Conservation (phyloP, 2,113 vertebrate species). For the Aramus guarauna region DNA sequence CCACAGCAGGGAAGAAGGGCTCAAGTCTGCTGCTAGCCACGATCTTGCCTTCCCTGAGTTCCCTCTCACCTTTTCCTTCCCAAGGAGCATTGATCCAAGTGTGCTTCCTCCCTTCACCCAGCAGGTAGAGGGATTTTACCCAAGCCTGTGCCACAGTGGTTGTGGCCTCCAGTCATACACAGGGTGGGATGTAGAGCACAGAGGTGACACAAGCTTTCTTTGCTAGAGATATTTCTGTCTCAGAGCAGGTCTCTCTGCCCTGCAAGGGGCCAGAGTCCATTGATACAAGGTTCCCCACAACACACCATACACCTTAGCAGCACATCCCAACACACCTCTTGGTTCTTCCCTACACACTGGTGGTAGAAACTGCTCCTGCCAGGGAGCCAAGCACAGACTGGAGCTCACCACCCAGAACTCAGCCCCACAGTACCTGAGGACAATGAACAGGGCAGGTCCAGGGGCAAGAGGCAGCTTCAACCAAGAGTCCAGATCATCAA, state of each 20-base stretch:
- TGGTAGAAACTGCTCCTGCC: not conserved
- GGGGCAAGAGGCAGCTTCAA: not conserved
- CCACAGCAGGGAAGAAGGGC: not conserved
- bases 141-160: not conserved
- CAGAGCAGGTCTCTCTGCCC: not conserved
- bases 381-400: not conserved
- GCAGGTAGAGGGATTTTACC: not conserved
- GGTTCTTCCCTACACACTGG: accelerated
- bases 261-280: not conserved
- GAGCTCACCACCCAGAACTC: not conserved
- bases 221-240: not conserved
- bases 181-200: not conserved
- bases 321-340: too few species aligned
- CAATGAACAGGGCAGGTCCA: accelerated
- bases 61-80: not conserved
- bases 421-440: not conserved
- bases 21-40: too few species aligned
- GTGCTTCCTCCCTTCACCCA: not conserved
- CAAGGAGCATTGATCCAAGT: not conserved
- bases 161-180: not conserved
- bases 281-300: not conserved
- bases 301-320: not conserved
- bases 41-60: not conserved
- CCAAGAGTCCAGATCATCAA: not conserved
- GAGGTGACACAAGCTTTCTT: not conserved